A percentile compares a stretch with the other conserved stretches of the same genome.
phyloP scores from a whole-genome alignment of 2,888 invertebrate genomes.

The Limnephilus auricula region DNA sequence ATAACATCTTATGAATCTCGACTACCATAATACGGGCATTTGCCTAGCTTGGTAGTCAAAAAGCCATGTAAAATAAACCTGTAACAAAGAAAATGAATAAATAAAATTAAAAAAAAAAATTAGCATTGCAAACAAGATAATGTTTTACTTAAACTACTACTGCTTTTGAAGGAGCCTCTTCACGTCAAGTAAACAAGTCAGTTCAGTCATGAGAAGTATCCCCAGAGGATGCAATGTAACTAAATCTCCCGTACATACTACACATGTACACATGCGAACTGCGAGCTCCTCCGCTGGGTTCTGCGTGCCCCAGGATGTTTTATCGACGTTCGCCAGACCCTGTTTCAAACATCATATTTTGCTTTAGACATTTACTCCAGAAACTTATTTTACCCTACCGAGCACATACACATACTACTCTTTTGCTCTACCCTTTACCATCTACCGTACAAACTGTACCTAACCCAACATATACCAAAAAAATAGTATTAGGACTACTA shows the following conservation, averaged over 20 bases:
- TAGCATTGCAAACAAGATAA: not conserved
- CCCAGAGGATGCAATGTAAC: not conserved
- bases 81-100: too few species aligned
- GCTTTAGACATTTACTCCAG: constrained; percentile 5
- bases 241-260: not conserved
- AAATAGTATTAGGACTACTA: not conserved
- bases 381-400: not conserved
- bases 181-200: constrained; percentile 39
- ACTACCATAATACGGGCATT: too few species aligned
- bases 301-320: not conserved
- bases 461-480: not conserved
- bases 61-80: too few species aligned
- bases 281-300: not conserved
- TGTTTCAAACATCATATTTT: constrained; percentile 37
- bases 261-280: not conserved
- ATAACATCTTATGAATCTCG: too few species aligned
- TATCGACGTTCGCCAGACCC: constrained; percentile 36
- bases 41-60: too few species aligned
- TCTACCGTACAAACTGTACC: not conserved
- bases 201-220: constrained; percentile 24
- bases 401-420: not conserved
- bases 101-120: too few species aligned
- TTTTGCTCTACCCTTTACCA: not conserved
- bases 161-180: not conserved
- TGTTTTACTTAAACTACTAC: not conserved